Base-by-base conservation (phyloP, 2,797 vertebrate species). In the Acanthopagrus latus region DNA sequence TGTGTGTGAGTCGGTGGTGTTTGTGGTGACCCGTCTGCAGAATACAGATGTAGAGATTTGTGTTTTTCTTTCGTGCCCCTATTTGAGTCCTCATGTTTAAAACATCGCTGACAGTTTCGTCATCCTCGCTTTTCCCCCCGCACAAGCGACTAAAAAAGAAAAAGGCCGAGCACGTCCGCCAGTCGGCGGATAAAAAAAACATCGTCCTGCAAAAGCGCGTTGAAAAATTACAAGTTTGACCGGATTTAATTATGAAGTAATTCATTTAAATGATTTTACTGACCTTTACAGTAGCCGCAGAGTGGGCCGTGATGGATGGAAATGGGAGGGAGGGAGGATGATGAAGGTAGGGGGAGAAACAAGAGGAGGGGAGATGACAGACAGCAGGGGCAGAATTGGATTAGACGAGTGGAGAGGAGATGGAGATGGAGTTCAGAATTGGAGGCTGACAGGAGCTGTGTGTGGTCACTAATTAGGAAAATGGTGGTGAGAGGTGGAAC, bases 391-490 rank as follows among this genome's bases (percentile, higher is more conserved):
- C 51, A 59, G 43, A 74, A 77, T 71, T 73, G 75, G 71, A 87
- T 81, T 51, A 74, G 81, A 78, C 8, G 46, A 54, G 71, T 78
- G 78, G 58, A 64, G 74, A 8, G 33, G 33, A 8, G 33, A 33
- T 62, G 63, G 60, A 69, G 83, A 71, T 70, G 74, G 81, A 83
- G 68, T 27, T 17, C 33, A 2, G 75, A 77, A 75, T 12, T 43
- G 74, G 78, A 70, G 57, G 82, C 55, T 70, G 83, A 82, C 78
- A 60, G 74, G 70, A 87, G 73, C 83, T 82, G 84, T 87, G 85
- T 90, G 91, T 90, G 90, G 91, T 89, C 89, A 88, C 76, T 90
- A 91, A 93, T 92, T 87, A 90, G 87, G 80, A 81, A 90, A 86
- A 76, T 76, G 82, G 74, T 44, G 64, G 69, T 64, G 81, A 59